These are phyloP conservation scores for Dexiosoma caninum DNA, from an alignment of 2,888 invertebrate genomes.

Conservation along the genomic window DNA sequence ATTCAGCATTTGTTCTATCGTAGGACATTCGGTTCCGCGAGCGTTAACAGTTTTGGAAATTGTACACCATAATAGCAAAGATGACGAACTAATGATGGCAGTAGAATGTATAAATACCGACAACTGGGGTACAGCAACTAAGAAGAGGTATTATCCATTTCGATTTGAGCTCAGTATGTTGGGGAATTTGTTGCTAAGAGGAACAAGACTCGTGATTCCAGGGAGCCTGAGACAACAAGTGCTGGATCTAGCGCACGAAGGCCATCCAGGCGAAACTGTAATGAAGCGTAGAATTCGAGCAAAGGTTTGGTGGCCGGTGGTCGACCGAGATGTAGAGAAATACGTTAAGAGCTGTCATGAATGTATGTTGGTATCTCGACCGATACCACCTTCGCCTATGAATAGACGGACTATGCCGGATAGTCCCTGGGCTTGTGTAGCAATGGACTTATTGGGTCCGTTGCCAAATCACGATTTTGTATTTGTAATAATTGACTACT, in stretches of 20 bases:
- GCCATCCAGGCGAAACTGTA: conserved; percentile 66
- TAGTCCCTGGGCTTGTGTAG: conserved; percentile 50
- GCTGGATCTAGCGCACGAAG: conserved; percentile 67
- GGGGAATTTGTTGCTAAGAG: background rate
- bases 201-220: background rate
- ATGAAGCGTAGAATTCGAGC: conserved; percentile 55
- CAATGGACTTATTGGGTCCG: conserved; percentile 45
- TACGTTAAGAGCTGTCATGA: conserved; percentile 47
- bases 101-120: background rate
- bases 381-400: conserved; percentile 29
- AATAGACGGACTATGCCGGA: conserved; percentile 42
- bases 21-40: background rate
- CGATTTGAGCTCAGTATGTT: background rate
- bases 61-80: background rate
- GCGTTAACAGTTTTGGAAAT: background rate
- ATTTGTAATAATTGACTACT: background rate
- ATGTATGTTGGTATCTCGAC: conserved; percentile 51
- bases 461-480: background rate
- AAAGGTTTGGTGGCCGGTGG: conserved; percentile 54
- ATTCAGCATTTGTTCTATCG: no score
- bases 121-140: background rate
- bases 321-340: conserved; percentile 37
- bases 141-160: background rate
- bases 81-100: background rate
- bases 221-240: background rate